A percentile compares a stretch with the other conserved stretches of the same genome.
Evolutionary conservation across 2,888 invertebrate species (phyloP).

Genomic region (Agrochola circellaris): DNA sequence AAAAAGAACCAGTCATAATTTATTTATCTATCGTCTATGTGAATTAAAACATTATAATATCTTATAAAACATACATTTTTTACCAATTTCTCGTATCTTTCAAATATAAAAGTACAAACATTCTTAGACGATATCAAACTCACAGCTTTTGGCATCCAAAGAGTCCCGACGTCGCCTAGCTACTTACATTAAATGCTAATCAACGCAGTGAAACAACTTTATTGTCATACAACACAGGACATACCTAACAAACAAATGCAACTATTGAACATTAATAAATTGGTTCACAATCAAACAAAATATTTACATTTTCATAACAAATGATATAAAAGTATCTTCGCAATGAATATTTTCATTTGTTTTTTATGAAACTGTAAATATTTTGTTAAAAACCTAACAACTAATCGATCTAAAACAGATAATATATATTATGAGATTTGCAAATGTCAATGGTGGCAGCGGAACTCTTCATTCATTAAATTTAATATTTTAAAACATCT

Average conservation of each 20-base stretch:
- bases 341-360: slow-evolving; percentile 12
- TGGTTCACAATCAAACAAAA: slow-evolving; percentile 41
- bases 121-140: slow-evolving; percentile 72
- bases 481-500: slow-evolving; percentile 21
- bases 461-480: slow-evolving; percentile 48
- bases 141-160: slow-evolving; percentile 71
- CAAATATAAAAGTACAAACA: slow-evolving; percentile 89
- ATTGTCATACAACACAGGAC: slow-evolving; percentile 73
- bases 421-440: slow-evolving; percentile 45
- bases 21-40: slow-evolving; percentile 81
- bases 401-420: slow-evolving; percentile 35
- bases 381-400: slow-evolving; percentile 36
- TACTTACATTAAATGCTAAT: slow-evolving; percentile 77
- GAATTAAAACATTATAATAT: slow-evolving; percentile 80
- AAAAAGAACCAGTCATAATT: slow-evolving; percentile 82
- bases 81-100: slow-evolving; percentile 74
- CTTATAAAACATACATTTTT: slow-evolving; percentile 82
- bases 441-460: slow-evolving; percentile 28
- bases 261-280: slow-evolving; percentile 45
- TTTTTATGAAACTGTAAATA: slow-evolving; percentile 25
- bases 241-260: slow-evolving; percentile 59
- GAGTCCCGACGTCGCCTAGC: slow-evolving; percentile 49
- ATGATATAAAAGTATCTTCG: slow-evolving; percentile 3
- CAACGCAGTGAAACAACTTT: slow-evolving; percentile 74
- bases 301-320: slow-evolving; percentile 24